Evolutionary conservation across 2,797 vertebrate genomes (phyloP), one percentile per base, ranked within the genome.

Genomic region (Phrynocephalus guinanensis): DNA sequence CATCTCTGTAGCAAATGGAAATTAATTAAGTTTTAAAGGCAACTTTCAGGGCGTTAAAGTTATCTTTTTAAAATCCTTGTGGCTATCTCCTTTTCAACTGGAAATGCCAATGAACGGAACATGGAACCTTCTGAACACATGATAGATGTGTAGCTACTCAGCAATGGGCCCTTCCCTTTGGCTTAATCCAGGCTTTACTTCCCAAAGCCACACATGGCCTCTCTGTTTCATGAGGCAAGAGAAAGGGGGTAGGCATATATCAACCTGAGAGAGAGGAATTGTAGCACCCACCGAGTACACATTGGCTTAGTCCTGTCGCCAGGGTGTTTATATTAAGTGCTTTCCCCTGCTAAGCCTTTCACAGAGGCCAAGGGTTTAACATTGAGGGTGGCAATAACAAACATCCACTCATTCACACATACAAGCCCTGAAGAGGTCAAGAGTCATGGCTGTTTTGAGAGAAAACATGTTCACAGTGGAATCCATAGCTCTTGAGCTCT

Each of bases 331-430:
- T 30, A 88, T 85, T 70, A 88, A 68, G 63, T 33, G 11, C 63
- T 88, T 88, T 71, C 83, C 78, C 60, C 80, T 79, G 75, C 28
- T 70, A 80, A 81, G 83, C 71, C 83, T 76, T 63, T 75, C 60
- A 38, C 7, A 82, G 48, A 85, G 83, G 83, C 87, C 79, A 82
- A 44, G 63, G 50, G 83, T 76, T 88, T 85, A 88, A 84, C 67
- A 79, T 63, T 44, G 44, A 88, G 48, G 71, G 44, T 85, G 87
- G 48, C n/a, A 85, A 88, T 88, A 88, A 88, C 78, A 88, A 85
- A 88, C 78, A 88, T 67, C 83, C 78, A 85, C 48, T 88, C 83
- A 81, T 88, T 85, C 87, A 76, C 87, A 88, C 83, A 88, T 88
- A 80, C 87, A 73, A 82, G 77, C 71, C 44, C 66, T 56, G 73